These are phyloP conservation scores for Dichetophora obliterata DNA, from an alignment of 2,888 invertebrate genomes.

Conservation along the genomic window DNA sequence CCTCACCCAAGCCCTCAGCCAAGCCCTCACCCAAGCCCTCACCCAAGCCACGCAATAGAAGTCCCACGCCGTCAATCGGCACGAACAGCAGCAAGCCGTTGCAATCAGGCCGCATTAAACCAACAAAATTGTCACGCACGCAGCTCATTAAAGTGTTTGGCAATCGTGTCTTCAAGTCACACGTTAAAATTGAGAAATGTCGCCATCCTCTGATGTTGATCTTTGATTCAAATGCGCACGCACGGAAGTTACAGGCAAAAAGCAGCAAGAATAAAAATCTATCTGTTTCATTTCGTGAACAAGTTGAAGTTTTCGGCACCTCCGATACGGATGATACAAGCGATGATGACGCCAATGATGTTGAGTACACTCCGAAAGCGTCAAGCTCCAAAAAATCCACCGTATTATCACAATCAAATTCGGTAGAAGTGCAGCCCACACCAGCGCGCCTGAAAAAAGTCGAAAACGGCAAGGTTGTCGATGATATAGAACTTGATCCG, in stretches of 20 bases:
- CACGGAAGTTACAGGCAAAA: conserved; percentile 51
- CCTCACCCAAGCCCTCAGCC: neutral
- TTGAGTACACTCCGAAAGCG: neutral
- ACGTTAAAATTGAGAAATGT: conserved; percentile 50
- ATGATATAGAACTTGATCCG: conserved; percentile 51
- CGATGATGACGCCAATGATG: conserved; percentile 31
- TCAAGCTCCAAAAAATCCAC: neutral
- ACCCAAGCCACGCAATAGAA: conserved; percentile 2
- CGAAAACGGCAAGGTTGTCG: conserved; percentile 53
- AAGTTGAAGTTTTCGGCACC: conserved; percentile 62
- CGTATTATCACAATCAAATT: neutral
- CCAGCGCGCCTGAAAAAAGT: conserved; percentile 52
- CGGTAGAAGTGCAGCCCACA: conserved; percentile 21
- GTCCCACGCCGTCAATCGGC: neutral
- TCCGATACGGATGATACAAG: conserved; percentile 46
- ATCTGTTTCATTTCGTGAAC: conserved; percentile 62
- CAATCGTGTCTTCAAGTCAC: conserved; percentile 49
- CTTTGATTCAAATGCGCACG: conserved; percentile 51
- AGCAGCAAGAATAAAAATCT: conserved; percentile 54
- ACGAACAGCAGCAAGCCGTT: neutral
- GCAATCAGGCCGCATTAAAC: conserved; percentile 36
- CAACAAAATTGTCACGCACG: conserved; percentile 52
- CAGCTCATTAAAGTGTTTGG: conserved; percentile 50
- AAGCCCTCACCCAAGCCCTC: neutral
- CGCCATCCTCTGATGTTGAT: conserved; percentile 51